Conservation (phyloP, 2,888 invertebrate genomes). For the Rhimphoctona megacephalus region DNA sequence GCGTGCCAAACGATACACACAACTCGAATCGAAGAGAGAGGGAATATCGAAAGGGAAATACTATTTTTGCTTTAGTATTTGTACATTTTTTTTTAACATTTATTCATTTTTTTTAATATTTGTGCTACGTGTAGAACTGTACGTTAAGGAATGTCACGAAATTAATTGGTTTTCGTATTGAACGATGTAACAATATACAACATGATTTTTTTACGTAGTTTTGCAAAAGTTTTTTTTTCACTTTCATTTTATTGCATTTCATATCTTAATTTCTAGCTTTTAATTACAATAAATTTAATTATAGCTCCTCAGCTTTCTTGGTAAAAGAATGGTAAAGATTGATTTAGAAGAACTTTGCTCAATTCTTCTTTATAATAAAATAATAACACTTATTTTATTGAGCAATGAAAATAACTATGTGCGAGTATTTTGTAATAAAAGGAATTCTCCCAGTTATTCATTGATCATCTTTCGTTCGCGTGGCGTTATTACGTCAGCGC, state of each 20-base stretch:
- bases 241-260: background rate
- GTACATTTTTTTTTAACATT: background rate
- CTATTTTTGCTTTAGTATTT: background rate
- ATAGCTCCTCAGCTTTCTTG: no score
- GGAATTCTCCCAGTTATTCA: background rate
- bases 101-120: background rate
- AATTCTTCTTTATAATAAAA: background rate
- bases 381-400: background rate
- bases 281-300: no score
- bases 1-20: constrained; percentile 46
- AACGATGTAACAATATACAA: no score
- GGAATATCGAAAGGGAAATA: constrained; percentile 61
- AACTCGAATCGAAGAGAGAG: constrained; percentile 11
- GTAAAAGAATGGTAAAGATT: no score
- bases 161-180: no score
- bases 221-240: background rate
- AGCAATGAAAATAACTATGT: background rate
- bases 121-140: background rate
- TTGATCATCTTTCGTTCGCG: background rate
- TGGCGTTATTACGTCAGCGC: background rate
- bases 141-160: no score
- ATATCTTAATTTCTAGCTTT: background rate
- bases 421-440: background rate
- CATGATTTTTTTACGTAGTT: no score
- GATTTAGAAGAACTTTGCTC: background rate